These are phyloP conservation scores for Sycophila sp. DNA, from an alignment of 1,140 invertebrate species.

Conservation along the genomic window DNA sequence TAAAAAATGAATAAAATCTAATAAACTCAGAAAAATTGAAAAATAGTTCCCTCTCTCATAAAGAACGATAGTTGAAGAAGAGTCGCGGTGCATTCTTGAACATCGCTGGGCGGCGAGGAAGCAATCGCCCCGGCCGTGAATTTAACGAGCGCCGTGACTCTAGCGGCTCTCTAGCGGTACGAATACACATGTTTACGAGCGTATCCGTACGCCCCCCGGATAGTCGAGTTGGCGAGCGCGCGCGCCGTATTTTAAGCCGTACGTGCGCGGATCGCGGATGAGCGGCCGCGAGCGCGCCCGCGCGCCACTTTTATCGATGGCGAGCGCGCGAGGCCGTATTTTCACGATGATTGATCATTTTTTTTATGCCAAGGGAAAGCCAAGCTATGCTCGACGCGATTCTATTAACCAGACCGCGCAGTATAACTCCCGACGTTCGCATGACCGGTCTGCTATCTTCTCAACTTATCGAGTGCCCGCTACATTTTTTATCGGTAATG, in stretches of 20 bases:
- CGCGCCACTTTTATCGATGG: constrained; percentile 7
- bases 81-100: background rate
- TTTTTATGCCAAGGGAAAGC: background rate
- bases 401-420: background rate
- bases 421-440: no score
- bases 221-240: background rate
- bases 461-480: no score
- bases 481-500: no score
- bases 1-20: no score
- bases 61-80: no score
- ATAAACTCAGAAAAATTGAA: no score
- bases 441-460: no score
- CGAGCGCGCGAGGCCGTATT: constrained; percentile 1
- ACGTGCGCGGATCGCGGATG: no score
- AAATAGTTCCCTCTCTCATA: no score
- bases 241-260: background rate
- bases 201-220: background rate
- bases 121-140: background rate
- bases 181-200: background rate
- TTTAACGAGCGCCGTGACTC: background rate
- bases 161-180: background rate
- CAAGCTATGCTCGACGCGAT: background rate
- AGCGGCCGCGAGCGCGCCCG: no score
- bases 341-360: constrained; percentile 1
- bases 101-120: background rate